Conservation (phyloP, 2,797 vertebrate genomes). For the Gymnothorax reevesii region DNA sequence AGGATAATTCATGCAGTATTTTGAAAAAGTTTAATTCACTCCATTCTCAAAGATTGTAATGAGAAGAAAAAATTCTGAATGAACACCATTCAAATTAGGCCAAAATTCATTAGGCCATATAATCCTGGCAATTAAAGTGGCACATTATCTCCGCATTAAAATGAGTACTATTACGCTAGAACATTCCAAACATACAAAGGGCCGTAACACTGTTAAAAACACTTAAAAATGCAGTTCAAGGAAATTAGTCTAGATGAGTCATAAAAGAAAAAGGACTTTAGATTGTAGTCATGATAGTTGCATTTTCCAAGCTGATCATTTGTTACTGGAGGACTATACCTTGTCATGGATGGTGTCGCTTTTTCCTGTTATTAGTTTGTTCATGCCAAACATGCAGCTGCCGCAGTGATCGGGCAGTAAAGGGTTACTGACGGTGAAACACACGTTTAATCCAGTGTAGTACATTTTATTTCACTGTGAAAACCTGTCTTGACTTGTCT, state of each 20-base stretch:
- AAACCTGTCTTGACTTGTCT: neutral
- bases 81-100: neutral
- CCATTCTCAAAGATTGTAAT: neutral
- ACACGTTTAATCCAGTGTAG: neutral
- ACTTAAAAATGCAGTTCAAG: neutral
- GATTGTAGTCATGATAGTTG: neutral
- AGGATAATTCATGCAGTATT: no score
- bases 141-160: neutral
- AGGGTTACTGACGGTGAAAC: neutral
- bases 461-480: neutral
- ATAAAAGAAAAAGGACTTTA: neutral
- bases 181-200: neutral
- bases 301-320: neutral
- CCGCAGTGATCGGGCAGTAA: neutral
- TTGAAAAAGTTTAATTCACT: no score
- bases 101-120: no score
- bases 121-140: neutral
- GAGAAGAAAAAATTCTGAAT: neutral
- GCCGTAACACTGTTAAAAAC: neutral
- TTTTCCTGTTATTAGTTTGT: neutral
- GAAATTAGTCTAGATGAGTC: neutral
- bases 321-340: no score
- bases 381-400: neutral
- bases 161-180: neutral
- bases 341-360: neutral